phyloP scores from a whole-genome alignment of 2,888 invertebrate species.

The Drosophila macrospina region DNA sequence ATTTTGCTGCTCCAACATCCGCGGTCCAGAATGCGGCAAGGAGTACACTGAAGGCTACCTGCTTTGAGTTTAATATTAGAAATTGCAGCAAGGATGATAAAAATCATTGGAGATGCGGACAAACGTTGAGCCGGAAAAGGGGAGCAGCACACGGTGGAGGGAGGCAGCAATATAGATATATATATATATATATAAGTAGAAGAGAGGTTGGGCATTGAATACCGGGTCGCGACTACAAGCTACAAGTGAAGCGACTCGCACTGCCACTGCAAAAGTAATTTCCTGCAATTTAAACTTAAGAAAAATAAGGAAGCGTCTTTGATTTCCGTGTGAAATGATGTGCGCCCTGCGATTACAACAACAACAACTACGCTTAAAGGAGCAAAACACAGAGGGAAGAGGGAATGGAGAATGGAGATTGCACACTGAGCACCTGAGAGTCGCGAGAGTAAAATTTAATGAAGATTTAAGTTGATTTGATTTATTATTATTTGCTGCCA shows the following conservation, averaged over 20 bases:
- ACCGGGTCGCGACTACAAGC: neutral
- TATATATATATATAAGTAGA: no score
- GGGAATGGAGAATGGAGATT: neutral
- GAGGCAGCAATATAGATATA: no score
- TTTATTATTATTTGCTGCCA: conserved; percentile 67
- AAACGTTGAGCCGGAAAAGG: conserved; percentile 4
- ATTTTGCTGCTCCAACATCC: conserved; percentile 67
- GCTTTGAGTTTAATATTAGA: conserved; percentile 75
- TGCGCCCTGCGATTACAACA: conserved; percentile 51
- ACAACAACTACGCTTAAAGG: conserved; percentile 14
- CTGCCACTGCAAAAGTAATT: conserved; percentile 75
- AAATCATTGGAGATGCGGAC: conserved; percentile 53
- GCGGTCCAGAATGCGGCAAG: conserved; percentile 38
- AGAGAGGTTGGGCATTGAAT: neutral
- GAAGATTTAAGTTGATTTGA: conserved; percentile 72
- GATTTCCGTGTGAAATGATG: conserved; percentile 81
- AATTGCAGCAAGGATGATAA: conserved; percentile 62
- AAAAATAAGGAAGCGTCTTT: conserved; percentile 81
- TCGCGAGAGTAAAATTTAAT: conserved; percentile 44
- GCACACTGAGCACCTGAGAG: conserved; percentile 6
- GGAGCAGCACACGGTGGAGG: no score
- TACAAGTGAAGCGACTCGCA: conserved; percentile 42
- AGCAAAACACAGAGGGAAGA: neutral
- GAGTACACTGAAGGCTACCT: conserved; percentile 25
- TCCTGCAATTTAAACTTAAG: conserved; percentile 81